Evolutionary conservation across 2,888 invertebrate species (phyloP).

Genomic region (Dasysyrphus tricinctus): DNA sequence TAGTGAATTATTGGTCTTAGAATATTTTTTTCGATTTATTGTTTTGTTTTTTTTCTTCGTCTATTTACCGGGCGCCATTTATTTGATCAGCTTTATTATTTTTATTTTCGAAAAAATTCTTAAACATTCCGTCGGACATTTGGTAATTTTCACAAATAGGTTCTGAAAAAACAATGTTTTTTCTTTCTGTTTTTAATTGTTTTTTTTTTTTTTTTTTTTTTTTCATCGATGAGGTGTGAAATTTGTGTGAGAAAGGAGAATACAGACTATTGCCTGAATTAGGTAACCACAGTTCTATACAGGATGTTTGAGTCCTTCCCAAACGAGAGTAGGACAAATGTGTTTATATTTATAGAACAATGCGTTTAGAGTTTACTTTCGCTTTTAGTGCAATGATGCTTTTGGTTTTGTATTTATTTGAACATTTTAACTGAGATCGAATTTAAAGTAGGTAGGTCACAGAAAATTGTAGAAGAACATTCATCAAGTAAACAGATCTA

Average conservation of each 20-base stretch:
- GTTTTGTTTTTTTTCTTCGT: background rate
- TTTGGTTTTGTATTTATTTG: slow-evolving; percentile 28
- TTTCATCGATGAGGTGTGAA: slow-evolving; percentile 27
- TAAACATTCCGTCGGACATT: background rate
- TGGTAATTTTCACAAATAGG: slow-evolving; percentile 2
- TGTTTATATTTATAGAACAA: slow-evolving; percentile 32
- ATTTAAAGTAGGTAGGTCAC: background rate
- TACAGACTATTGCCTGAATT: slow-evolving; percentile 1
- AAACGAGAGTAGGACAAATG: background rate
- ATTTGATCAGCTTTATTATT: slow-evolving; percentile 37
- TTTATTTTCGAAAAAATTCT: background rate
- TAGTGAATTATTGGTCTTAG: slow-evolving; percentile 12
- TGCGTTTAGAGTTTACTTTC: slow-evolving; percentile 54
- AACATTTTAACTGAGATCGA: slow-evolving; percentile 5
- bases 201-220: background rate
- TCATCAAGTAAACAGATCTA: too few relatives aligned
- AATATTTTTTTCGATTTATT: background rate
- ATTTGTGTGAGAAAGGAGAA: slow-evolving; percentile 35
- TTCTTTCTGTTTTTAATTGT: background rate
- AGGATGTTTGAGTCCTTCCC: slow-evolving; percentile 60
- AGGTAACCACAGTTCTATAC: slow-evolving; percentile 51
- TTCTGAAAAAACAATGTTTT: background rate
- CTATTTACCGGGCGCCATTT: slow-evolving; percentile 26
- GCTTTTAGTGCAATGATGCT: slow-evolving; percentile 30
- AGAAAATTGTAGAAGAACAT: background rate